A percentile compares a stretch with the other conserved stretches of the same genome.
Conservation (phyloP, 2,113 vertebrate genomes). For the Nycticryphes semicollaris region DNA sequence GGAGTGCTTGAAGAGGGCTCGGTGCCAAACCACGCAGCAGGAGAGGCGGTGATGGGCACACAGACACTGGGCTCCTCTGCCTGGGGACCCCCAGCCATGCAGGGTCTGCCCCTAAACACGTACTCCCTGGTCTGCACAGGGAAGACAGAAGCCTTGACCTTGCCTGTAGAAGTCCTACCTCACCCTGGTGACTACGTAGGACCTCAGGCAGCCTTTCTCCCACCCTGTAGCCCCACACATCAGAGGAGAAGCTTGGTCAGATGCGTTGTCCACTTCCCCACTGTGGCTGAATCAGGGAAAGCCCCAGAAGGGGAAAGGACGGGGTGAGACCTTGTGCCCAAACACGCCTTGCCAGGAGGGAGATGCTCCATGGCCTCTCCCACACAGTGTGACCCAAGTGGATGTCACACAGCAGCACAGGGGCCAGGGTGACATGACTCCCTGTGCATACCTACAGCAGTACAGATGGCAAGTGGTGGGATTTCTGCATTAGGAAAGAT, state of each 20-base stretch:
- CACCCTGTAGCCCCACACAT: fast-evolving
- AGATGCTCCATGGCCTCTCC: neutral
- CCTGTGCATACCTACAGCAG: fast-evolving
- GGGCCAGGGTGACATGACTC: fast-evolving
- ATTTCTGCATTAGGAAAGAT: neutral
- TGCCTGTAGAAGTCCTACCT: neutral
- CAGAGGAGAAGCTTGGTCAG: neutral
- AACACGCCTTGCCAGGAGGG: neutral
- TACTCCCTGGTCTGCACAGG: neutral
- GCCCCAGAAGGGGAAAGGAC: neutral
- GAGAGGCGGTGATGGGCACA: neutral
- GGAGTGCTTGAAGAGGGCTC: neutral
- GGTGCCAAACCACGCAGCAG: neutral
- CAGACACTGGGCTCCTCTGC: neutral
- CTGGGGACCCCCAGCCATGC: fast-evolving
- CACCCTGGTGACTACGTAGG: fast-evolving
- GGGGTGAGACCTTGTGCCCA: neutral
- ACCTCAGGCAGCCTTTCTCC: neutral
- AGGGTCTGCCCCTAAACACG: neutral
- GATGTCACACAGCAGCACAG: fast-evolving
- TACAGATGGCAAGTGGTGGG: neutral
- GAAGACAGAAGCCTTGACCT: neutral
- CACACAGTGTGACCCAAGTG: fast-evolving
- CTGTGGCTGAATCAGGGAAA: neutral
- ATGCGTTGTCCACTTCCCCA: neutral